Percentiles rank a stretch among this genome's conserved stretches.
These are phyloP conservation scores for Coptotermes formosanus DNA, from an alignment of 1,140 invertebrate genomes.

Conservation along the genomic window DNA sequence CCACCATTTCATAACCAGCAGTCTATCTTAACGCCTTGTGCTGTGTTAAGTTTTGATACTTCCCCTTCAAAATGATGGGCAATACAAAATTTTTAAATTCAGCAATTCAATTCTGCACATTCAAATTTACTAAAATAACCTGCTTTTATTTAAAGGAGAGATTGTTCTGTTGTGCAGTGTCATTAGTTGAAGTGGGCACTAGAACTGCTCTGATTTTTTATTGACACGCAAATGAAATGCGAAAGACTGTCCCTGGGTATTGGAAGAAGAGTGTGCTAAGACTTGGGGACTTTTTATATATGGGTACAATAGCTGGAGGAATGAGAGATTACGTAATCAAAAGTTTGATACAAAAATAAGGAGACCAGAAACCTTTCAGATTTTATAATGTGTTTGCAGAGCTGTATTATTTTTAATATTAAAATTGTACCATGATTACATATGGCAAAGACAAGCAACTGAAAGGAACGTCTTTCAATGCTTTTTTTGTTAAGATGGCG, in stretches of 20 bases:
- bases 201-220: background rate
- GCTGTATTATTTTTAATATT: conserved; percentile 1
- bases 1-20: too few relatives aligned
- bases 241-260: background rate
- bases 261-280: background rate
- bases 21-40: too few relatives aligned
- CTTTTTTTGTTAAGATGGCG: background rate
- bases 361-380: background rate
- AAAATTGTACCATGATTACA: background rate
- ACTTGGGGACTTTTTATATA: background rate
- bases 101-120: too few relatives aligned
- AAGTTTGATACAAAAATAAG: background rate
- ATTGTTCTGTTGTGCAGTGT: too few relatives aligned
- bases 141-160: too few relatives aligned
- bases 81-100: too few relatives aligned
- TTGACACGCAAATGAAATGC: background rate
- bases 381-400: background rate
- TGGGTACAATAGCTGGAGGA: background rate
- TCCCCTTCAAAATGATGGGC: too few relatives aligned
- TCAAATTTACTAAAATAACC: too few relatives aligned
- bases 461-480: background rate
- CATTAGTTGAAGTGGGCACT: background rate
- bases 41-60: too few relatives aligned
- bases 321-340: background rate
- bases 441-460: background rate